phyloP scores from a whole-genome alignment of 2,113 vertebrate genomes.

The Pardalotus punctatus region DNA sequence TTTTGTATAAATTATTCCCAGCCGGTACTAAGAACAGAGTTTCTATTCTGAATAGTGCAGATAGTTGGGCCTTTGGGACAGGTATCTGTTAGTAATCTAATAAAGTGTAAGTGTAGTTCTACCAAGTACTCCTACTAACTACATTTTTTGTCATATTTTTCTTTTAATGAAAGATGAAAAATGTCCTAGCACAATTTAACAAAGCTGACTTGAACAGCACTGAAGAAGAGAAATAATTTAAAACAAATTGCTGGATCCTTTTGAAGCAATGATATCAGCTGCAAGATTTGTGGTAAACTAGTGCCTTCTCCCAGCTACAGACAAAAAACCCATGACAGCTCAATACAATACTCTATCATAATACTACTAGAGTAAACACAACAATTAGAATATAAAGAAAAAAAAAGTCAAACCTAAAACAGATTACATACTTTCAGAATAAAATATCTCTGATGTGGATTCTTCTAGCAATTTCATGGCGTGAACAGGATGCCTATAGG shows the following conservation, averaged over 20 bases:
- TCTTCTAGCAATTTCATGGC: background rate
- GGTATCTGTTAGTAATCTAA: background rate
- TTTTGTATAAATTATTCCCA: background rate
- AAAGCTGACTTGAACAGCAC: background rate
- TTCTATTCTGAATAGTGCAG: background rate
- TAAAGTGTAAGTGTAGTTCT: background rate
- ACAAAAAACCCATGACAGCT: background rate
- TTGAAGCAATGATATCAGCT: background rate
- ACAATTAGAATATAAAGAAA: background rate
- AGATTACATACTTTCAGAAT: background rate
- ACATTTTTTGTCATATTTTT: background rate
- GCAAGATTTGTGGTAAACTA: background rate
- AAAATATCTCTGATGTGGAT: background rate
- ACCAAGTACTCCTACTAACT: background rate
- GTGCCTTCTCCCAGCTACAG: background rate
- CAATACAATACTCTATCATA: background rate
- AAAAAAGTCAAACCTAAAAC: background rate
- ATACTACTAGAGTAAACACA: background rate
- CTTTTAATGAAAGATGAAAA: background rate
- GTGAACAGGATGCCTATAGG: background rate
- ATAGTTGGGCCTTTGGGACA: background rate
- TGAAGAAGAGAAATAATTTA: background rate
- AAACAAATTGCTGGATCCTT: background rate
- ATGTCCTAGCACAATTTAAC: background rate
- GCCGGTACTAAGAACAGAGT: background rate